Evolutionary conservation across 53 echinoderm and acorn worm species (phyloP).

Genomic region (Echinarachnius parma): DNA sequence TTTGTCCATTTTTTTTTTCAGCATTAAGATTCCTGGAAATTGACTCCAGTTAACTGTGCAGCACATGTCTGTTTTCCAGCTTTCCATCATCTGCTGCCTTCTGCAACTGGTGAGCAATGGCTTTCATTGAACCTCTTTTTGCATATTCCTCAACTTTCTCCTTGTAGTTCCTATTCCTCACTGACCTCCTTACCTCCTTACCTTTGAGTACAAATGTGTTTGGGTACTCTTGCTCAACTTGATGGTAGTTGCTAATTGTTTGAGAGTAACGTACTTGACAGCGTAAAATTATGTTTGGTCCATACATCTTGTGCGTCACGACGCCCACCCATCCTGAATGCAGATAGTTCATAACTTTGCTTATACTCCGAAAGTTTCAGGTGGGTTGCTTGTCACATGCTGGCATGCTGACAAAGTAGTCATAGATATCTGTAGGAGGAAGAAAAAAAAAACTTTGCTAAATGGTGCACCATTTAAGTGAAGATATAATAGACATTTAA

Average conservation of each 20-base stretch:
- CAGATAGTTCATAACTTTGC: too few species aligned
- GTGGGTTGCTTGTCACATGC: too few species aligned
- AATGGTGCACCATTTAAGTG: too few species aligned
- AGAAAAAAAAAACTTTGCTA: too few species aligned
- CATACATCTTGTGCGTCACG: too few species aligned
- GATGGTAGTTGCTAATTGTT: not conserved
- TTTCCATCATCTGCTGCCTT: slow-evolving; percentile 17
- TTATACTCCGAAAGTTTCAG: too few species aligned
- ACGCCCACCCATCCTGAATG: too few species aligned
- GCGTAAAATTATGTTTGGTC: too few species aligned
- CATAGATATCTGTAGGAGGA: too few species aligned
- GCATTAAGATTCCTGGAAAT: slow-evolving; percentile 6
- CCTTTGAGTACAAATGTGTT: not conserved
- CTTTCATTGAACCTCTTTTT: slow-evolving; percentile 10
- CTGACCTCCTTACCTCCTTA: not conserved
- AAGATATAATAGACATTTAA: too few species aligned
- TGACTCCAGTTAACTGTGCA: not conserved
- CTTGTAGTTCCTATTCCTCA: not conserved
- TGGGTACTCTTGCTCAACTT: not conserved
- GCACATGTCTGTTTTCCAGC: slow-evolving; percentile 8
- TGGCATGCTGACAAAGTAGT: too few species aligned
- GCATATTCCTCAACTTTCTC: slow-evolving; percentile 5
- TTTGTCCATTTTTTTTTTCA: slow-evolving; percentile 1
- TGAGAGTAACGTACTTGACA: too few species aligned
- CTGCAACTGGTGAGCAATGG: slow-evolving; percentile 7